Conservation (phyloP, 2,113 vertebrate genomes). For the Plestiodon gilberti region DNA sequence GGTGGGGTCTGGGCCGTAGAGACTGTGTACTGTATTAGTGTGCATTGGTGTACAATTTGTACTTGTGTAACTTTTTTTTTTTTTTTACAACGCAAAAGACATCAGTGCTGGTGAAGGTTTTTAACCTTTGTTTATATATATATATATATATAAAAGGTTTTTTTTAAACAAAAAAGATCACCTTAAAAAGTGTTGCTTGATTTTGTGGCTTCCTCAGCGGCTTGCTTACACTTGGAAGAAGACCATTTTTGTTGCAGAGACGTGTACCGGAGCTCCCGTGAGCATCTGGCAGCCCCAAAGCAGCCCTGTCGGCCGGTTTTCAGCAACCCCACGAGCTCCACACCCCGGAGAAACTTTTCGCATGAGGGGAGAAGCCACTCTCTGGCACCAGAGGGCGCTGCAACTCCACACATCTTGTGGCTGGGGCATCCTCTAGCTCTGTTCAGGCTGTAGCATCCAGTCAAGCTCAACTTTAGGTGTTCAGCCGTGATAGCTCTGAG, state of each 20-base stretch:
- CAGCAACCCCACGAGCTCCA: too few species aligned
- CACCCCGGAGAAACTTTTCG: neutral
- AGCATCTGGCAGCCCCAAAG: neutral
- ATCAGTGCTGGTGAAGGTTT: conserved; percentile 65
- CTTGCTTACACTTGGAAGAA: neutral
- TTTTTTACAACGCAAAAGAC: conserved; percentile 46
- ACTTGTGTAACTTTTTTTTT: conserved; percentile 48
- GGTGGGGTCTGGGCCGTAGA: neutral
- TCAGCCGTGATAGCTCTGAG: neutral
- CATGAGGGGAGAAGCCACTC: neutral
- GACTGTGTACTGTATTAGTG: conserved; percentile 12
- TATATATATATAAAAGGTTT: conserved; percentile 73
- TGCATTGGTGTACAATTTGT: conserved; percentile 56
- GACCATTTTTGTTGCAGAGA: neutral
- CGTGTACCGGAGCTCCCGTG: neutral
- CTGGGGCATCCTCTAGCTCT: too few species aligned
- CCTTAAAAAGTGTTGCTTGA: conserved; percentile 61
- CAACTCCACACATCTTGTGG: neutral
- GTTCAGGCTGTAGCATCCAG: too few species aligned
- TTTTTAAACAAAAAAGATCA: conserved; percentile 75
- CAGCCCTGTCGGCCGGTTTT: too few species aligned
- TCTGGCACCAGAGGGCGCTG: neutral
- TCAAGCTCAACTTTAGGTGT: too few species aligned
- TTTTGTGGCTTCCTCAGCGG: conserved; percentile 5
- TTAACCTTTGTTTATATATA: conserved; percentile 79